Base-by-base conservation (phyloP, 1,140 invertebrate genomes). In the Saxidomus purpurata region DNA sequence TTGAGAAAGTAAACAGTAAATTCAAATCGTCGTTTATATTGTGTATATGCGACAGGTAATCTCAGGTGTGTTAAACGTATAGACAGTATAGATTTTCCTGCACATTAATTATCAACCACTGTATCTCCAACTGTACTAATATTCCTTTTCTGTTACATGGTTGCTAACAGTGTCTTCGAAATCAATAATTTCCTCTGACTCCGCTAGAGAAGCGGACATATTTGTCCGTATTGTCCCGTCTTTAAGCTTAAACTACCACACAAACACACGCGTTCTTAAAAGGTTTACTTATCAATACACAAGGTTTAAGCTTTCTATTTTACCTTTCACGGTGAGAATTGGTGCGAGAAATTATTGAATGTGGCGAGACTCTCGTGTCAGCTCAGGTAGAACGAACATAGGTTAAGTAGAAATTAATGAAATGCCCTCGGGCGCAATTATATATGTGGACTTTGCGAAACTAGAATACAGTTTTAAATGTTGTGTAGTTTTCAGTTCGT, bases 331-430 rank as follows among this genome's bases (percentile, higher is more conserved):
- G 11, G 28, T 28, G 59, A 61, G 49, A 52, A 76, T 9, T 79
- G 85, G 49, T 59, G 71, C 74, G 85, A 76, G 69, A 79, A 61
- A 77, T 87, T 79, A 67, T 79, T 79, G 85, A 87, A 79, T 87
- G 34, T 87, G 74, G 85, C 85, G 49, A 79, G 71, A 87, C 11
- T 85, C 69, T 79, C 85, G 74, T 34, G 25, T 0, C 34, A 28
- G 52, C 55, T 79, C 85, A 59, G 0, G 69, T 59, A 49, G 59
- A 87, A 61, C 85, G 55, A n/a, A 55, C 34, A 38, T 36, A 61
- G 79, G 49, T 82, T 69, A 79, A 85, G 82, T 47, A 79, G 69
- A 87, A 52, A 79, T 43, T 79, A 87, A 79, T 79, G 85, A 87
- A 87, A 87, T 19, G n/a, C 74, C 85, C 71, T 31, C 15, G 25